Evolutionary conservation across 2,113 vertebrate species (phyloP), one percentile per base, ranked within the genome.

Genomic region (Eurystomus gularis): DNA sequence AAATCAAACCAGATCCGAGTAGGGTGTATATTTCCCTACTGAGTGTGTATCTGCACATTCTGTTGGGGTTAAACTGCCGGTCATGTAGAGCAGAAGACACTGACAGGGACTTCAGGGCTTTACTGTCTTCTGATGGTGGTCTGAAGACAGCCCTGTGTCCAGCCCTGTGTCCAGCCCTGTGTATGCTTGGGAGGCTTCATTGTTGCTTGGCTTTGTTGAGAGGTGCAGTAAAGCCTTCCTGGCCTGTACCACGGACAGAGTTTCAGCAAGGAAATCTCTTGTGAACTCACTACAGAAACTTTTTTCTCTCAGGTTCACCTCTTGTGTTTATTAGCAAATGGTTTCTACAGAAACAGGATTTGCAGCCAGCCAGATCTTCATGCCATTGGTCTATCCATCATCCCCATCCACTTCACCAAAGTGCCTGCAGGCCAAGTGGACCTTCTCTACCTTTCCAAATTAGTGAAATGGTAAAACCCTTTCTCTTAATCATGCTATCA

Each of bases 321-420:
- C 48, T 96, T 99, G 90, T 99, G 99, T 97, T 98, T 99, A 69
- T 95, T 99, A 87, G 99, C 98, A 77, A 99, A 98, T 10, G 99
- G 99, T 86, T 98, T 99, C 96, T 98, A 98, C 83, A 98, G 98
- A 52, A 99, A 98, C 94, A 96, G 92, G 28, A 58, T 98, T 86
- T 99, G 99, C 96, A 98, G 44, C 85, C 98, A 99, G 85, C 98
- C 98, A 4, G 99, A 99, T 87, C 97, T 99, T 72, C 96, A 98
- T 11, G 99, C 99, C 10, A 54, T 99, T 23, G 98, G 98, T 71
- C 97, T 99, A 55, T 99, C 99, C 11, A 90, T 99, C 70, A 51
- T 99, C 91, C 99, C 99, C 6, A 3, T 69, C 10, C 98, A 91
- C 89, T 99, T 99, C 48, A 96, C 98, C 65, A 96, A 71, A 48